Evolutionary conservation across 2,113 vertebrate species (phyloP).

Genomic region (Cariama cristata): DNA sequence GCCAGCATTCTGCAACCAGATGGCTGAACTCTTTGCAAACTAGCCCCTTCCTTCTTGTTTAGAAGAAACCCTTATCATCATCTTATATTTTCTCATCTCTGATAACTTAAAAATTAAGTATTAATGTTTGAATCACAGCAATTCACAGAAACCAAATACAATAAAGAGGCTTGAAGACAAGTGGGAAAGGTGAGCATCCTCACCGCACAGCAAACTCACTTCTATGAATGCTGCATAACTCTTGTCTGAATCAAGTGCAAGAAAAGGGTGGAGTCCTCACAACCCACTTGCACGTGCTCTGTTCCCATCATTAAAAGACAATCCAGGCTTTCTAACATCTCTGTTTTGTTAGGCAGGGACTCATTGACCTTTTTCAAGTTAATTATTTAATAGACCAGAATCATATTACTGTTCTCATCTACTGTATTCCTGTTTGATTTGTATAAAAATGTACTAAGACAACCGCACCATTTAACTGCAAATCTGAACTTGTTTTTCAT

Average conservation of each 20-base stretch:
- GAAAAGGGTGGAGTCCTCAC: neutral
- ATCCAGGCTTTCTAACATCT: neutral
- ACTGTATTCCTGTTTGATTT: neutral
- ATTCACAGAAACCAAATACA: neutral
- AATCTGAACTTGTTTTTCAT: neutral
- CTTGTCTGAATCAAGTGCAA: neutral
- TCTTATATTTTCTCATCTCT: neutral
- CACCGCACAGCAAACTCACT: neutral
- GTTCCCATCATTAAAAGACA: neutral
- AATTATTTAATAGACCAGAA: neutral
- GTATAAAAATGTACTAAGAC: neutral
- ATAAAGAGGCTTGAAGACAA: neutral
- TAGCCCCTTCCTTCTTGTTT: neutral
- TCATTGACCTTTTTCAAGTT: neutral
- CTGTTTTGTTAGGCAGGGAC: neutral
- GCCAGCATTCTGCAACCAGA: neutral
- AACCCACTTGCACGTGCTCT: neutral
- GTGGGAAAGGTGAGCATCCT: neutral
- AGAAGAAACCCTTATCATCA: neutral
- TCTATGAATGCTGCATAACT: rapidly evolving
- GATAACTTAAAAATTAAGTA: neutral
- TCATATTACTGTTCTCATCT: conserved; percentile 19
- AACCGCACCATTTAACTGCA: neutral
- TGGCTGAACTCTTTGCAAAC: neutral
- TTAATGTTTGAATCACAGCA: neutral